Percentiles rank a stretch among this genome's conserved stretches.
Evolutionary conservation across 2,797 vertebrate genomes (phyloP).

Genomic region (Tapirus indicus): DNA sequence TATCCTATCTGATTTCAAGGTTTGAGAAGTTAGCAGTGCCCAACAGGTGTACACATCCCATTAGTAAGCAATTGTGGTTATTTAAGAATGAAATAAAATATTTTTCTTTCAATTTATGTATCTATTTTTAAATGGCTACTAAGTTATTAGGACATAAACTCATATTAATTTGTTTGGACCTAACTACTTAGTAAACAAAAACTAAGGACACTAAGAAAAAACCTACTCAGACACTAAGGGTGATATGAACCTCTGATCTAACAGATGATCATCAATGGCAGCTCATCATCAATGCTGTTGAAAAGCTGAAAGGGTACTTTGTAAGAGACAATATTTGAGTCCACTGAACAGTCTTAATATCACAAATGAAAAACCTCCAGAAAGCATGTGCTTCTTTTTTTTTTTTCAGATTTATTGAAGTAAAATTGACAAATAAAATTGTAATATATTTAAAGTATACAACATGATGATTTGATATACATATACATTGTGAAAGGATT

Average conservation of each 20-base stretch:
- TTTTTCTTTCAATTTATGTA: background rate
- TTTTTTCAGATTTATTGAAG: no score
- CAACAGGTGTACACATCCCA: background rate
- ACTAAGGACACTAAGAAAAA: background rate
- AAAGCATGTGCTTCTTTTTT: background rate
- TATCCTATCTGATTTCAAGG: background rate
- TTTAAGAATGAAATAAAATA: constrained; percentile 29
- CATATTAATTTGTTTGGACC: background rate
- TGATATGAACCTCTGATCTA: background rate
- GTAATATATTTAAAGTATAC: no score
- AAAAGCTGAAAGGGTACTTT: background rate
- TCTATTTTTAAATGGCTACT: background rate
- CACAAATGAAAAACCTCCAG: background rate
- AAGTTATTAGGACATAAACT: background rate
- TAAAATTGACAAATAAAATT: no score
- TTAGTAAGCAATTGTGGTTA: background rate
- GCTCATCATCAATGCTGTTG: background rate
- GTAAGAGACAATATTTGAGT: background rate
- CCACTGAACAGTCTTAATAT: background rate
- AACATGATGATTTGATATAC: no score
- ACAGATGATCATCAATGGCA: background rate
- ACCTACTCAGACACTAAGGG: background rate
- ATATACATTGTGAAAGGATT: no score
- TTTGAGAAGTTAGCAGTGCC: constrained; percentile 10
- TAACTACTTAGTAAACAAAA: background rate